phyloP scores from a whole-genome alignment of 2,888 invertebrate genomes.

The Eulithis testata region DNA sequence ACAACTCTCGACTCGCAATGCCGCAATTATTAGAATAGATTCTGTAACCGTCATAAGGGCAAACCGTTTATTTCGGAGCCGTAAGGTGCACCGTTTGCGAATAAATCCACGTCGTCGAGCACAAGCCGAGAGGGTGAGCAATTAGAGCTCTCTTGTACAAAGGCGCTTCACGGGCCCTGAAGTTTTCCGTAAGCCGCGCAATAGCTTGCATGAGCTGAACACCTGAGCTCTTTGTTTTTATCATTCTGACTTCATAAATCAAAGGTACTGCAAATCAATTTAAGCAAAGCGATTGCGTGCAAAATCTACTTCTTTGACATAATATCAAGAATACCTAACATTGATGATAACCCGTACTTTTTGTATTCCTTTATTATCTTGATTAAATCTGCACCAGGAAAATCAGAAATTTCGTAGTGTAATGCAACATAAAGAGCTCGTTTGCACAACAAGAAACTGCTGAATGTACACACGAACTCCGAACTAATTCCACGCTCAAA shows the following conservation, averaged over 20 bases:
- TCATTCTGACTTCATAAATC: conserved; percentile 24
- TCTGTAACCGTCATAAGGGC: conserved; percentile 9
- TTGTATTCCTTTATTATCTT: too few species aligned
- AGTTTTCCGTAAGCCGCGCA: conserved; percentile 54
- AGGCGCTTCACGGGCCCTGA: conserved; percentile 54
- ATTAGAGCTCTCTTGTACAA: conserved; percentile 68
- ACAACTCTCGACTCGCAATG: not conserved
- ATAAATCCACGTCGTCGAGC: conserved; percentile 66
- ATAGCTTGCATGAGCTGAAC: conserved; percentile 50
- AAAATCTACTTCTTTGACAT: too few species aligned
- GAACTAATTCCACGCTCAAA: conserved; percentile 6
- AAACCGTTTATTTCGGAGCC: conserved; percentile 18
- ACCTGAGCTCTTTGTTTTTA: conserved; percentile 42
- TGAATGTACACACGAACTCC: not conserved
- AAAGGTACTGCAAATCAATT: conserved; percentile 7
- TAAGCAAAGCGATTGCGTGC: not conserved
- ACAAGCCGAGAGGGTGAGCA: conserved; percentile 61
- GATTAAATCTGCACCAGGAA: not conserved
- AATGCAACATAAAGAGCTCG: not conserved
- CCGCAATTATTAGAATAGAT: not conserved
- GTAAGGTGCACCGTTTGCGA: conserved; percentile 50
- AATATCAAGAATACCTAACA: too few species aligned
- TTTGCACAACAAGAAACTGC: conserved; percentile 8
- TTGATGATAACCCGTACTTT: not conserved
- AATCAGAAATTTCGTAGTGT: conserved; percentile 3